These are phyloP conservation scores for Pelecanoides urinatrix DNA, from an alignment of 2,113 vertebrate genomes.

Conservation along the genomic window DNA sequence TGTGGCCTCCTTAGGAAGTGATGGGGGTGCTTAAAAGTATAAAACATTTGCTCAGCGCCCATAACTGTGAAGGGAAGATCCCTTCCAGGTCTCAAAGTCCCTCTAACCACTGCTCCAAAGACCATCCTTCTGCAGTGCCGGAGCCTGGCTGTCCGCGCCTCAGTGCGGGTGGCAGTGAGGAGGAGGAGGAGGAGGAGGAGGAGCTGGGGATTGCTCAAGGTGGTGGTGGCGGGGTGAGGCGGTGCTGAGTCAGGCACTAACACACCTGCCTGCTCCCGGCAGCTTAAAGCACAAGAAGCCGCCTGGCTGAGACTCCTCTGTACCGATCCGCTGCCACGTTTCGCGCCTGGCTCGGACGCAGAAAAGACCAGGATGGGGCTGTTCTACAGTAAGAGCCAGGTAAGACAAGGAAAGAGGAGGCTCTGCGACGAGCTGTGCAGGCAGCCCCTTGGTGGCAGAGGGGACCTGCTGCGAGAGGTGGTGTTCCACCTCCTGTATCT, in stretches of 20 bases:
- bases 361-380: conserved; percentile 13
- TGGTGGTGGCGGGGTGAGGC: conserved; percentile 3
- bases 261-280: conserved; percentile 17
- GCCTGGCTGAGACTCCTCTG: rapidly evolving
- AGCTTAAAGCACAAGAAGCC: conserved; percentile 11
- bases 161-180: not conserved
- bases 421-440: not conserved
- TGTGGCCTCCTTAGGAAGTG: not conserved
- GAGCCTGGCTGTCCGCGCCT: not conserved
- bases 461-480: not conserved
- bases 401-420: not conserved
- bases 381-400: conserved; percentile 56
- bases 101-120: not conserved
- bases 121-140: not conserved
- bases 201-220: conserved; percentile 37
- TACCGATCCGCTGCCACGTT: rapidly evolving
- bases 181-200: not conserved
- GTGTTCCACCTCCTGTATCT: not conserved
- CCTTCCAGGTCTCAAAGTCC: rapidly evolving
- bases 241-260: conserved; percentile 69
- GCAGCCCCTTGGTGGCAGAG: not conserved
- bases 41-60: not conserved
- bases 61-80: not conserved
- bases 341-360: rapidly evolving
- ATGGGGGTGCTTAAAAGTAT: not conserved